A percentile compares a stretch with the other conserved stretches of the same genome.
These are phyloP conservation scores for Clistopyga incitator DNA, from an alignment of 2,888 invertebrate genomes.

Conservation along the genomic window DNA sequence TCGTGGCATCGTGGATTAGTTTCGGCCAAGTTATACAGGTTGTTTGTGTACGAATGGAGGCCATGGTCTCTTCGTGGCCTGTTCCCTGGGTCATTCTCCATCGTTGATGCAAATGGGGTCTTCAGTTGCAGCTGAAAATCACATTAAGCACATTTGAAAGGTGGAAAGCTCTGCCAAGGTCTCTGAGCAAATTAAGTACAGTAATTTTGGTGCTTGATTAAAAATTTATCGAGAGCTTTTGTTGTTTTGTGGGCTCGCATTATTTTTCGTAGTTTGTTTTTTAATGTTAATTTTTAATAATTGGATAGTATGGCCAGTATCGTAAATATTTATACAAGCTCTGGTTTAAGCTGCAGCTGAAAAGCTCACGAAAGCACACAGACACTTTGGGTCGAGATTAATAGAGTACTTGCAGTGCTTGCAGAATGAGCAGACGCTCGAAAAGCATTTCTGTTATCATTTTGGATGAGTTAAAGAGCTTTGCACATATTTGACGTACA, in stretches of 20 bases:
- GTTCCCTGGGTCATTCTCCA: not conserved
- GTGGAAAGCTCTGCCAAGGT: not conserved
- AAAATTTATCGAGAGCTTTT: not conserved
- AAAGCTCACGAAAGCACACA: constrained; percentile 26
- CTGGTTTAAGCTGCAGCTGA: not conserved
- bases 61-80: constrained; percentile 8
- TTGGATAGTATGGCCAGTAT: too few species aligned
- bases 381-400: constrained; percentile 18
- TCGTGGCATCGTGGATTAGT: constrained; percentile 65
- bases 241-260: too few species aligned
- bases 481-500: not conserved
- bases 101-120: not conserved
- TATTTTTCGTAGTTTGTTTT: too few species aligned
- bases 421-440: not conserved
- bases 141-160: constrained; percentile 1
- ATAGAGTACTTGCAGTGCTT: not conserved
- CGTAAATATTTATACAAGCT: not conserved
- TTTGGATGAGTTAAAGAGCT: not conserved
- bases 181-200: constrained; percentile 8
- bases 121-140: constrained; percentile 13
- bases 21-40: constrained; percentile 60
- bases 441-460: not conserved
- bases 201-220: not conserved
- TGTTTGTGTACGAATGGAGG: constrained; percentile 10
- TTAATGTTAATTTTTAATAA: too few species aligned